Percentiles rank a stretch among this genome's conserved stretches.
These are phyloP conservation scores for Sthenelais limicola DNA, from an alignment of 2,888 invertebrate genomes.

Conservation along the genomic window DNA sequence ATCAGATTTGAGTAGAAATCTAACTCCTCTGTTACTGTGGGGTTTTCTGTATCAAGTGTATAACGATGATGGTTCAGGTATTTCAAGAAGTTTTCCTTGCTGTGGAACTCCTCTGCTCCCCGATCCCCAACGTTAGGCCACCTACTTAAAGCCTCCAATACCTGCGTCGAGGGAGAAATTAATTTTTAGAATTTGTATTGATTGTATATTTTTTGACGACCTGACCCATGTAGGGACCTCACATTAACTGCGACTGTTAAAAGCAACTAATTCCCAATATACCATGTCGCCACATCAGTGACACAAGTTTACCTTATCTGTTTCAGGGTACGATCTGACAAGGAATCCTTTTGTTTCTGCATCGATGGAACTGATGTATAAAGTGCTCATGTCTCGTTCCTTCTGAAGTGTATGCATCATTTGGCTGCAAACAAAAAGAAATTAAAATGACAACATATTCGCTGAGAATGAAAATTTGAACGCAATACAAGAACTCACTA, in stretches of 20 bases:
- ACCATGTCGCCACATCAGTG: no score
- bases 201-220: no score
- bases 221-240: no score
- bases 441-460: background rate
- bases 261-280: no score
- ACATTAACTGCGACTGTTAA: no score
- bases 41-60: constrained; percentile 57
- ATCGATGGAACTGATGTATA: constrained; percentile 60
- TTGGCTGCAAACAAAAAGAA: constrained; percentile 3
- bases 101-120: constrained; percentile 53
- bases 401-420: constrained; percentile 53
- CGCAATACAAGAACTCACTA: no score
- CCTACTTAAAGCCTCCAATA: constrained; percentile 52
- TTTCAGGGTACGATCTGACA: constrained; percentile 58
- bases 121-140: constrained; percentile 52
- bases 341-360: constrained; percentile 59
- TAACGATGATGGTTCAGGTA: constrained; percentile 60
- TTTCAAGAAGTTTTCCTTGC: constrained; percentile 53
- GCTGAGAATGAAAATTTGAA: no score
- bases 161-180: background rate
- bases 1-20: constrained; percentile 62
- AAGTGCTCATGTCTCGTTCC: constrained; percentile 63
- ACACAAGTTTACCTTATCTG: constrained; percentile 56
- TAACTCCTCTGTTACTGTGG: constrained; percentile 58
- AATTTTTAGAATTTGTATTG: no score